These are phyloP conservation scores for Mustela lutreola DNA, from an alignment of 2,113 vertebrate species.

Conservation along the genomic window DNA sequence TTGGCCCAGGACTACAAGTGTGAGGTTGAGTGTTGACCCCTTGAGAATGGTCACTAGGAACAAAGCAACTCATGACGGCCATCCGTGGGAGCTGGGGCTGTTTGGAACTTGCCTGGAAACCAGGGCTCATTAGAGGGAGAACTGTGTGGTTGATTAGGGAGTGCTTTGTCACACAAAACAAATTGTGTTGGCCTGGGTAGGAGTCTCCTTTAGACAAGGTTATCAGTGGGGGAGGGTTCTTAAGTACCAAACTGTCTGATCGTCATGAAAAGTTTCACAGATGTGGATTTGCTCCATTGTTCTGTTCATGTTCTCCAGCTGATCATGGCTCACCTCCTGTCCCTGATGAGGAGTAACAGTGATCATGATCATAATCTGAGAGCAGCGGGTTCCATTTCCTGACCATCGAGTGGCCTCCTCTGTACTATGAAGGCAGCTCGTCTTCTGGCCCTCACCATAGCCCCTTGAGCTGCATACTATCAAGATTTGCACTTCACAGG, in stretches of 20 bases:
- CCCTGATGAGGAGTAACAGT: not conserved
- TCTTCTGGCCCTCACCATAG: not conserved
- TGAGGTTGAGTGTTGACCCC: not conserved
- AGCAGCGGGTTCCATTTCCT: not conserved
- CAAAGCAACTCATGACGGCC: not conserved
- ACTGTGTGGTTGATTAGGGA: too few species aligned
- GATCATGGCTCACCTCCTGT: not conserved
- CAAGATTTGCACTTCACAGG: not conserved
- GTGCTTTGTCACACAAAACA: not conserved
- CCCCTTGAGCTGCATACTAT: not conserved
- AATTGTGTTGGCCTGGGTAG: not conserved
- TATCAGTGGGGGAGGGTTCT: not conserved
- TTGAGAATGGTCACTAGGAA: not conserved
- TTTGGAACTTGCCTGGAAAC: not conserved
- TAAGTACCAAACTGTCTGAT: not conserved
- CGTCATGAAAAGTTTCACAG: not conserved
- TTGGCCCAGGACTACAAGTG: not conserved
- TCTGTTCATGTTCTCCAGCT: not conserved
- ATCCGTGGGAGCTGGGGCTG: not conserved
- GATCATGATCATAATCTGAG: not conserved
- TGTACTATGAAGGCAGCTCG: not conserved
- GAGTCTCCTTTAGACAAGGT: not conserved
- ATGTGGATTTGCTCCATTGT: not conserved
- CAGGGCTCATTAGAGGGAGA: not conserved
- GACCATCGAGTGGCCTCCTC: not conserved